Conservation (phyloP, 2,113 vertebrate genomes). For the Hyla sarda region DNA sequence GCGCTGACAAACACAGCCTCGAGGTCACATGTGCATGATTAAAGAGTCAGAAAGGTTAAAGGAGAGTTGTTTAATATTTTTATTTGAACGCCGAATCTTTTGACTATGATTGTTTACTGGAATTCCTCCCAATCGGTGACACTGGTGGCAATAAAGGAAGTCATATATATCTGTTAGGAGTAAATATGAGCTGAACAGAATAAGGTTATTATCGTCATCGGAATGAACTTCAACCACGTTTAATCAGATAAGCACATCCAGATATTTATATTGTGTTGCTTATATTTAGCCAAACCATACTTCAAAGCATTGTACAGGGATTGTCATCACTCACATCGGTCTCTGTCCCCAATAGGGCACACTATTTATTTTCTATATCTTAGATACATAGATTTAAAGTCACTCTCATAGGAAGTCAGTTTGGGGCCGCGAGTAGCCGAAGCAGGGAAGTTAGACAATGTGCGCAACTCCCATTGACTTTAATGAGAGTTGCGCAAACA, state of each 20-base stretch:
- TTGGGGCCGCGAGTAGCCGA: too few species aligned
- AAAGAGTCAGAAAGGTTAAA: conserved; percentile 55
- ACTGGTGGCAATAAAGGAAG: neutral
- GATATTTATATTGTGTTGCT: neutral
- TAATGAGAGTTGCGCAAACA: too few species aligned
- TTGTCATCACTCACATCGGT: too few species aligned
- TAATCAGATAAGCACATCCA: neutral
- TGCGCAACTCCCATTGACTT: too few species aligned
- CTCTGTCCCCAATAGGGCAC: too few species aligned
- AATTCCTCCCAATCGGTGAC: neutral
- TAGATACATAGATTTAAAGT: too few species aligned
- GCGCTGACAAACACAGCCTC: conserved; percentile 53
- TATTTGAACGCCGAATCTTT: conserved; percentile 12
- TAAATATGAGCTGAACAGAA: neutral
- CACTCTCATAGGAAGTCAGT: too few species aligned
- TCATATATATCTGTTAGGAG: neutral
- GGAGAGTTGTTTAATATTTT: conserved; percentile 30
- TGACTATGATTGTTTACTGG: neutral
- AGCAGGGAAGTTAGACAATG: too few species aligned
- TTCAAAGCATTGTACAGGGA: neutral
- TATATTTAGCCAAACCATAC: neutral
- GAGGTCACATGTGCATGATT: conserved; percentile 52
- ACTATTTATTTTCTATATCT: too few species aligned
- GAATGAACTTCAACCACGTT: neutral
- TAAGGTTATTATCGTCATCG: neutral